Base-by-base conservation (phyloP, 2,888 invertebrate genomes). In the Gastrophysa polygoni region DNA sequence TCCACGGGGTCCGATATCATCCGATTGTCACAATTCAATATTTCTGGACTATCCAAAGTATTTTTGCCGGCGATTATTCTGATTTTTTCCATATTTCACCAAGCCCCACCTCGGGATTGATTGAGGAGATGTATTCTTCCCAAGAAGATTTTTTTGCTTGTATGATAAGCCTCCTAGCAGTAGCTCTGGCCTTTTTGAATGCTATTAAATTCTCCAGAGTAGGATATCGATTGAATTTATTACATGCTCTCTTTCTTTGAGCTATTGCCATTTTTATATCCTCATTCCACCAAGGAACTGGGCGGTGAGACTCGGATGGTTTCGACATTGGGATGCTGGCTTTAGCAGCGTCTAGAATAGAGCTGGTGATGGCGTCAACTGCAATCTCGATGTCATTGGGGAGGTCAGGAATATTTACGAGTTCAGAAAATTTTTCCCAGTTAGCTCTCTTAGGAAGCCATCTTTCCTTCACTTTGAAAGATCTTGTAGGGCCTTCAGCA, bases 41-140 rank as follows among this genome's bases (percentile, higher is more conserved):
- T 38, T n/a, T 17, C 17, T 10, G 46, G 17, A 7, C 4, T 6
- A 29, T 38, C 10, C 8, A 24, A 44, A 10, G 11, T 29, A 11
- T 44, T 50, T 29, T 16, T 44, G 21, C 58, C 58, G 8, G 34
- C 50, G 17, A 50, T 44, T 21, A 28, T 18, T 50, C 21, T 57
- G 5, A 57, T 48, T 21, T 51, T 51, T 17, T 59, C 58, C 51
- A 24, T 5, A 24, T 18, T 8, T 38, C 38, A 2, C 17, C 46
- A 2, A 49, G 18, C 4, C 49, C 49, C 3, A 49, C 49, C 24
- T 49, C 21, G 21, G 49, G 49, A 20, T 20, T 21, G 7, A 49
- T 49, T 16, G 46, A 14, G 1, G n/a, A n/a, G 1, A 46, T 17
- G 7, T 46, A 46, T 16, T 46, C 46, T 46, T 46, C 7, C 46